Evolutionary conservation across 1,140 invertebrate species (phyloP).

Genomic region (Holcopasites calliopsidis): DNA sequence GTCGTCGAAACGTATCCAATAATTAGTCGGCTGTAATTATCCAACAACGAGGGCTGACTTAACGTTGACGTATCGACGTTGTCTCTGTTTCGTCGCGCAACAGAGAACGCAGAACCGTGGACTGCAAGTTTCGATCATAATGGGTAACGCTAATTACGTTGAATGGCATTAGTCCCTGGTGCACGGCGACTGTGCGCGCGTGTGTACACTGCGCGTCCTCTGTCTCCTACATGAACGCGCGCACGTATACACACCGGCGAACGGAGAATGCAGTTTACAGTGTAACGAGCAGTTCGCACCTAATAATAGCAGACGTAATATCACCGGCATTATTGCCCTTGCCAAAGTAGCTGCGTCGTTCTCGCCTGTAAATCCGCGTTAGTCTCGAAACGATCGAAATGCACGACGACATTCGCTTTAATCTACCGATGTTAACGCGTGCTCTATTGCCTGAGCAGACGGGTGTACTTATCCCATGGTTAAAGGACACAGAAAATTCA

Average conservation of each 20-base stretch:
- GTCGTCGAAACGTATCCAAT: slow-evolving; percentile 15
- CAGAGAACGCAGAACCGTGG: slow-evolving; percentile 17
- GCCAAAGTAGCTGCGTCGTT: slow-evolving; percentile 19
- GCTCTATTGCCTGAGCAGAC: too few relatives aligned
- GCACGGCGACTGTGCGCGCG: slow-evolving; percentile 37
- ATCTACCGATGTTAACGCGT: too few relatives aligned
- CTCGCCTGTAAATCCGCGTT: slow-evolving; percentile 6
- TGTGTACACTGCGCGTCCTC: not conserved
- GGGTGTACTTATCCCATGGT: too few relatives aligned
- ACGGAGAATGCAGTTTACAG: slow-evolving; percentile 39
- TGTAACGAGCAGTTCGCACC: slow-evolving; percentile 56
- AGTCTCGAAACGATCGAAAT: not conserved
- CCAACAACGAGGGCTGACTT: slow-evolving; percentile 20
- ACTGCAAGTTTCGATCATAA: slow-evolving; percentile 48
- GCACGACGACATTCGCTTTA: not conserved
- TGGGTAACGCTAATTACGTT: slow-evolving; percentile 56
- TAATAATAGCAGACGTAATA: slow-evolving; percentile 52
- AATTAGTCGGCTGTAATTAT: slow-evolving; percentile 30
- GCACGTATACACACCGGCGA: slow-evolving; percentile 1
- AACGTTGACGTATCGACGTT: slow-evolving; percentile 35
- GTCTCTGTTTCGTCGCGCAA: slow-evolving; percentile 11
- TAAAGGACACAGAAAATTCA: too few relatives aligned
- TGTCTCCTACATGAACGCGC: slow-evolving; percentile 20
- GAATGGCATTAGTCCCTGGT: slow-evolving; percentile 53
- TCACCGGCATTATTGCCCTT: slow-evolving; percentile 24